Evolutionary conservation across 1,140 invertebrate species (phyloP).

Genomic region (Oppia nitens): DNA sequence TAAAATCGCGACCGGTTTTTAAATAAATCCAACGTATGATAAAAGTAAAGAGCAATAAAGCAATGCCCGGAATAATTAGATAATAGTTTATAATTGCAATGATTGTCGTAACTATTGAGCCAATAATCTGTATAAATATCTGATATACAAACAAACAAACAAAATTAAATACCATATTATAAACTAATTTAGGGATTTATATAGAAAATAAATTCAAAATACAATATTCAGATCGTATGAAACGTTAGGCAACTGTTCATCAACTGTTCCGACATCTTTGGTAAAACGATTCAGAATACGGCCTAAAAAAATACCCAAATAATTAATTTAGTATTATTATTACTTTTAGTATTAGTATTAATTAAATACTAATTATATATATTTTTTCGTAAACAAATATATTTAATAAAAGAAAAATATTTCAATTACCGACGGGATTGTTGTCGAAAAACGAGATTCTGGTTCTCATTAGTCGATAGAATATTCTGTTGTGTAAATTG

Average conservation of each 20-base stretch:
- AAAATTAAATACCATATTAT: not conserved
- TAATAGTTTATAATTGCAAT: slow-evolving; percentile 46
- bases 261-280: slow-evolving; percentile 22
- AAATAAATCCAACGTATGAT: slow-evolving; percentile 57
- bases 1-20: slow-evolving; percentile 59
- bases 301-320: slow-evolving; percentile 33
- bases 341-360: no score
- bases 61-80: slow-evolving; percentile 47
- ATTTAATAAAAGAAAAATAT: not conserved
- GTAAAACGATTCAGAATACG: slow-evolving; percentile 22
- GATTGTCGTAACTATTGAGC: slow-evolving; percentile 51
- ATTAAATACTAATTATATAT: no score
- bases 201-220: not conserved
- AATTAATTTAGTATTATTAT: not conserved
- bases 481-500: slow-evolving; percentile 64
- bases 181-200: no score
- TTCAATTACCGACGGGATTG: slow-evolving; percentile 42
- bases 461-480: slow-evolving; percentile 52
- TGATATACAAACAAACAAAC: not conserved
- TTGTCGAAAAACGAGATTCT: slow-evolving; percentile 75
- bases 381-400: not conserved
- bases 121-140: slow-evolving; percentile 23
- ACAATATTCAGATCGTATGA: slow-evolving; percentile 57
- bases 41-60: slow-evolving; percentile 51
- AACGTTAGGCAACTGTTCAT: slow-evolving; percentile 42